phyloP scores from a whole-genome alignment of 2,888 invertebrate species.

The Cephus runcator region DNA sequence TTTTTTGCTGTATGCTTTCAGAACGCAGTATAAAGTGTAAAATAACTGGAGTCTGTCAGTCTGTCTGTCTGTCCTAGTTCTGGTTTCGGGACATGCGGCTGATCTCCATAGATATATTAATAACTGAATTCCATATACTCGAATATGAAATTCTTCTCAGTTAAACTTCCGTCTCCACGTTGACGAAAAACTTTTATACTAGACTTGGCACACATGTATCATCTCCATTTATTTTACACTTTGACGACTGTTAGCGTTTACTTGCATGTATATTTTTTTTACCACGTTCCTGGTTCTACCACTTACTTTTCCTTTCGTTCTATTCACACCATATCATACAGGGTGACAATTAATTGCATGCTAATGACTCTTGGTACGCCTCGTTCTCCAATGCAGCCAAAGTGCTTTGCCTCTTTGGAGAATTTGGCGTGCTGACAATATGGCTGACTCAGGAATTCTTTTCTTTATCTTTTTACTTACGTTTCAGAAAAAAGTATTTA shows the following conservation, averaged over 20 bases:
- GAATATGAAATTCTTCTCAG: too few species aligned
- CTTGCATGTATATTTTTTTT: conserved; percentile 44
- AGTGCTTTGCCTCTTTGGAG: not conserved
- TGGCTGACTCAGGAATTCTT: not conserved
- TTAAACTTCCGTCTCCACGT: not conserved
- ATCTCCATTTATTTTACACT: conserved; percentile 46
- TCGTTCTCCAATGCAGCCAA: not conserved
- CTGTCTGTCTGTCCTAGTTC: not conserved
- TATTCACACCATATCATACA: not conserved
- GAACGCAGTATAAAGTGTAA: not conserved
- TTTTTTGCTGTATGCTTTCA: not conserved
- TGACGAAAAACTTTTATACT: conserved; percentile 2
- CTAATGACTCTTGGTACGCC: not conserved
- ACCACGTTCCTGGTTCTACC: conserved; percentile 36
- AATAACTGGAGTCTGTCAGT: not conserved
- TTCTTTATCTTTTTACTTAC: not conserved
- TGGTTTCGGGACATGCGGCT: not conserved
- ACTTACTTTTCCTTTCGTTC: conserved; percentile 11
- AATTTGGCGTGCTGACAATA: not conserved
- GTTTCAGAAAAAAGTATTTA: not conserved
- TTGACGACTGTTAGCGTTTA: conserved; percentile 36
- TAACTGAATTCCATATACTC: not conserved
- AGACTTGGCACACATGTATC: not conserved
- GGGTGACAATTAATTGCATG: not conserved
- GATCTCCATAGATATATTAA: not conserved